These are phyloP conservation scores for Glossosoma conforme DNA, from an alignment of 1,140 invertebrate genomes.

Conservation along the genomic window DNA sequence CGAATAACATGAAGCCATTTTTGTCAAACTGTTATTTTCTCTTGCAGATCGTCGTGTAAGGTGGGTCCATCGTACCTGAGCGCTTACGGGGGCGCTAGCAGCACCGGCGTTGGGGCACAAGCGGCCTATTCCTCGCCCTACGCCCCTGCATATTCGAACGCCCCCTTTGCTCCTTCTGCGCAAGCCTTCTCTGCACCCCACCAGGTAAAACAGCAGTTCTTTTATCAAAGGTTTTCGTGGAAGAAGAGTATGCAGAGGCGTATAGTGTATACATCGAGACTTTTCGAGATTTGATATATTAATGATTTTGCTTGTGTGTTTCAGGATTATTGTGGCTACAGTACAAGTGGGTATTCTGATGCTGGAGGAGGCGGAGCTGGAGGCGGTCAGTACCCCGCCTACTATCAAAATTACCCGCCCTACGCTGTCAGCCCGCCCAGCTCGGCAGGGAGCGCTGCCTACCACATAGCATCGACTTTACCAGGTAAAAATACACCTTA, in stretches of 20 bases:
- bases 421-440: conserved; percentile 30
- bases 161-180: conserved; percentile 48
- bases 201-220: conserved; percentile 49
- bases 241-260: background rate
- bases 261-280: background rate
- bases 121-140: conserved; percentile 44
- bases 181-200: conserved; percentile 61
- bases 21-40: background rate
- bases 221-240: background rate
- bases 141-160: conserved; percentile 56
- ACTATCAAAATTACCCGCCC: conserved; percentile 21
- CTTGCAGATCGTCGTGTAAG: conserved; percentile 45
- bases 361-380: conserved; percentile 2
- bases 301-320: conserved; percentile 3
- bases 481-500: conserved; percentile 39
- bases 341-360: conserved; percentile 14
- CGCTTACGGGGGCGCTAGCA: conserved; percentile 40
- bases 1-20: background rate
- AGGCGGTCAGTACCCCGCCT: background rate
- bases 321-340: conserved; percentile 25
- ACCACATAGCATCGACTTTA: conserved; percentile 35
- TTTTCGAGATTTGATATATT: background rate
- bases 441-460: conserved; percentile 24
- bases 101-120: conserved; percentile 40
- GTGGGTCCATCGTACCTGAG: conserved; percentile 46